phyloP scores from a whole-genome alignment of 2,888 invertebrate species.

The Aricia artaxerxes region DNA sequence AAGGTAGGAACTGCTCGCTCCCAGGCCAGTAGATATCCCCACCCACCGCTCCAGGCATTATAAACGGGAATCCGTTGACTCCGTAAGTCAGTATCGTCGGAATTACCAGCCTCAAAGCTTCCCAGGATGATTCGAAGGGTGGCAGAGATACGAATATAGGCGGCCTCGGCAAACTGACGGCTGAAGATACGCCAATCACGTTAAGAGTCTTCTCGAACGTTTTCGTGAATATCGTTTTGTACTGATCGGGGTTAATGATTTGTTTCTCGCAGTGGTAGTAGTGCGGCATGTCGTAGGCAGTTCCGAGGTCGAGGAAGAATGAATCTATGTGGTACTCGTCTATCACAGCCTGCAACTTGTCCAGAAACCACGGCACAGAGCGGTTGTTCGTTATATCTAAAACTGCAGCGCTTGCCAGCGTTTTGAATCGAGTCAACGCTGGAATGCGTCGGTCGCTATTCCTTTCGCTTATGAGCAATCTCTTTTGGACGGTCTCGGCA shows the following conservation, averaged over 20 bases:
- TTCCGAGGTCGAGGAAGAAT: constrained; percentile 90
- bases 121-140: constrained; percentile 93
- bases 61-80: constrained; percentile 94
- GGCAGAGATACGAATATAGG: constrained; percentile 93
- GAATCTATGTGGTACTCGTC: constrained; percentile 90
- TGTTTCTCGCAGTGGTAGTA: constrained; percentile 89
- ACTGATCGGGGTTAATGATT: constrained; percentile 90
- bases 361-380: constrained; percentile 89
- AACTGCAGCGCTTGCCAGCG: constrained; percentile 89
- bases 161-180: constrained; percentile 88
- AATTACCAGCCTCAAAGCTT: constrained; percentile 89
- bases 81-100: constrained; percentile 94
- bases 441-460: constrained; percentile 89
- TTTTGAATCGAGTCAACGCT: constrained; percentile 90
- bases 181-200: constrained; percentile 91
- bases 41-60: constrained; percentile 96
- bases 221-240: constrained; percentile 86
- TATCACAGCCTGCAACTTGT: constrained; percentile 85
- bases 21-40: constrained; percentile 88
- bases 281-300: constrained; percentile 91
- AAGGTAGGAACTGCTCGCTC: constrained; percentile 76
- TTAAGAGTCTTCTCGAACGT: constrained; percentile 82
- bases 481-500: constrained; percentile 87
- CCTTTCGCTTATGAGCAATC: constrained; percentile 89
- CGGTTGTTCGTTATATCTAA: constrained; percentile 92